Conservation (phyloP, 30 jellyfish, hydroid and myxozoan species). For the Catostylus mosaicus region DNA sequence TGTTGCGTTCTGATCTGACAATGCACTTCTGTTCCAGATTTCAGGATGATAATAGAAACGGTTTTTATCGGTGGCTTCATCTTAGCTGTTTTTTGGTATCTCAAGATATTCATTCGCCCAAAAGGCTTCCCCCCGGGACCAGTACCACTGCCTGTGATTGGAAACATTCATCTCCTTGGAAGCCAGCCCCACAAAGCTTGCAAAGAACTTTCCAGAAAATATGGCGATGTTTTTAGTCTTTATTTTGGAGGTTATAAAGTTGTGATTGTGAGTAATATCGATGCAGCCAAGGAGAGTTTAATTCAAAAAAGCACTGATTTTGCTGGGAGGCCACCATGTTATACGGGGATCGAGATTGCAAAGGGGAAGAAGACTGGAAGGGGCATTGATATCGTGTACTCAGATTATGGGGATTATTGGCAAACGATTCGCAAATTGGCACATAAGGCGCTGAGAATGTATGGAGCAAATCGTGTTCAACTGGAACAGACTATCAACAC, state of each 20-base stretch:
- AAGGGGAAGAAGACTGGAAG: conserved; percentile 69
- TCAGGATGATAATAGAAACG: conserved; percentile 20
- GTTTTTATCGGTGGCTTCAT: conserved; percentile 11
- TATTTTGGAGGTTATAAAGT: conserved; percentile 56
- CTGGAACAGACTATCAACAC: conserved; percentile 32
- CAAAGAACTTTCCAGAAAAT: conserved; percentile 28
- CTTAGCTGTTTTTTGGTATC: conserved; percentile 12
- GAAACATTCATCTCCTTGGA: conserved; percentile 57
- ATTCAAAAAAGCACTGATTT: conserved; percentile 44
- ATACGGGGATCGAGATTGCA: conserved; percentile 41
- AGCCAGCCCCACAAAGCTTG: conserved; percentile 44
- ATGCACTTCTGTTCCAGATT: not conserved
- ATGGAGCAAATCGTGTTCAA: conserved; percentile 56
- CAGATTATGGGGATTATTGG: conserved; percentile 81
- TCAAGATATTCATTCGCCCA: conserved; percentile 36
- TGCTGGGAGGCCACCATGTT: conserved; percentile 75
- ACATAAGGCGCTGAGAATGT: conserved; percentile 71
- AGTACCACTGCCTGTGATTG: conserved; percentile 53
- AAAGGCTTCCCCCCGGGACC: conserved; percentile 72
- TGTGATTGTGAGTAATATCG: conserved; percentile 37
- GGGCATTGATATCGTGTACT: conserved; percentile 56
- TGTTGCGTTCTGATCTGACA: too few relatives aligned
- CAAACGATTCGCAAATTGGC: conserved; percentile 60
- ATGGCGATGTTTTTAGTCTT: conserved; percentile 65
- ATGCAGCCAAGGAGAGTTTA: conserved; percentile 59